Evolutionary conservation across 2,797 vertebrate genomes (phyloP), one percentile per base, ranked within the genome.

Genomic region (Morus bassanus): DNA sequence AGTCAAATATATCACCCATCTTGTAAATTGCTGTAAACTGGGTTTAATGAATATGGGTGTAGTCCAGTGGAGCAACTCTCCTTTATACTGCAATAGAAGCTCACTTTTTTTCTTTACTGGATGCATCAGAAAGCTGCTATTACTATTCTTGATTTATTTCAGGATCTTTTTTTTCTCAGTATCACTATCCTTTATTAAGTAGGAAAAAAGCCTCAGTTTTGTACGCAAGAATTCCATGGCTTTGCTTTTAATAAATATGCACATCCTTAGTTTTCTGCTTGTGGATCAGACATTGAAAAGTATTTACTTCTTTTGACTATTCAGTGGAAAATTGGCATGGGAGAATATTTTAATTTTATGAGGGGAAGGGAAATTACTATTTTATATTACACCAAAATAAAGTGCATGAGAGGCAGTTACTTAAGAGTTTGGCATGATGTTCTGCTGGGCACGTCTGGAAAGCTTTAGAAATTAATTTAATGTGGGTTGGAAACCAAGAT

Each of bases 391-490:
- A 74, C 10, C 18, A 78, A 59, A 79, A 51, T 41, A 69, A 83
- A 88, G 39, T 79, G 27, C 24, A 25, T 33, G 17, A 82, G 33
- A 93, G 22, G 14, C 30, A 68, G 5, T 57, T 77, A 41, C 60
- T 85, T 89, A 61, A 82, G 79, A 85, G 39, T 85, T 95, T 92
- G 79, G 48, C 64, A 41, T 77, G 57, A 74, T 9, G 5, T 39
- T 87, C 24, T 76, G 12, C 60, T 96, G 35, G 30, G 25, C 28
- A 50, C 88, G 43, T 77, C 83, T 64, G 39, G 39, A 86, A 89
- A 76, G 53, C 31, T 85, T 87, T 83, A 69, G 31, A 84, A 95
- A 93, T 94, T 67, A 88, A 85, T 88, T 91, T 80, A 39, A 61
- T 72, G 37, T 95, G 50, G 50, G 25, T 48, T 70, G 33, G n/a